Base-by-base conservation (phyloP, 2,888 invertebrate genomes). In the Allygus modestus region DNA sequence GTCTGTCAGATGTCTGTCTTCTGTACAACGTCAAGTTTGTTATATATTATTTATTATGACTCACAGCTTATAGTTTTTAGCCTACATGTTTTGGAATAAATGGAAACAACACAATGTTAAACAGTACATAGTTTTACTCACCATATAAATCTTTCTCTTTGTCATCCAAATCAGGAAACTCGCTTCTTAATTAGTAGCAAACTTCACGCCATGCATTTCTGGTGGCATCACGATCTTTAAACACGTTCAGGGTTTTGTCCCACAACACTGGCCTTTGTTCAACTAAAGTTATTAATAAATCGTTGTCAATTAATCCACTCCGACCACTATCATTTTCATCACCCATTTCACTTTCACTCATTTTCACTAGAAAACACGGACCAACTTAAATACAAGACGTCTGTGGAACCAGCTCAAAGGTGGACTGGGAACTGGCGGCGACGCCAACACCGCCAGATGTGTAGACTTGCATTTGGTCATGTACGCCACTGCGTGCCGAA, bases 191-290 rank as follows among this genome's bases (percentile, higher is more conserved):
- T 75, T 51, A 26, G 28, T 77, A n/a, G 75, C 82, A 81, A 41
- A 83, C 28, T 84, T 86, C 84, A 46, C 81, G 41, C 85, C 86
- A 85, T 26, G 86, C 85, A 86, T 85, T 86, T 83, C 82, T 87
- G 51, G 84, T 85, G 54, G 86, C 85, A 84, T 85, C 79, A 41
- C 85, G 51, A 85, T 87, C 86, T 84, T 87, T 85, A 73, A 81
- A 87, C 20, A 28, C 54, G 9, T 86, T 82, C 81, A 84, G 65
- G 26, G 69, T 71, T 85, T 84, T 86, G 41, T 87, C 86, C 86
- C 85, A 86, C 79, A 86, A 84, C 81, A 86, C 85, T 51, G 84
- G 86, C 84, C 83, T 86, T 43, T 46, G 73, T 86, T 87, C 83
- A 11, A 86, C 82, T 33, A 85, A 84, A 28, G 81, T 75, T 81